Evolutionary conservation across 1,140 invertebrate species (phyloP), one percentile per base, ranked within the genome.

Genomic region (Pissodes strobi): DNA sequence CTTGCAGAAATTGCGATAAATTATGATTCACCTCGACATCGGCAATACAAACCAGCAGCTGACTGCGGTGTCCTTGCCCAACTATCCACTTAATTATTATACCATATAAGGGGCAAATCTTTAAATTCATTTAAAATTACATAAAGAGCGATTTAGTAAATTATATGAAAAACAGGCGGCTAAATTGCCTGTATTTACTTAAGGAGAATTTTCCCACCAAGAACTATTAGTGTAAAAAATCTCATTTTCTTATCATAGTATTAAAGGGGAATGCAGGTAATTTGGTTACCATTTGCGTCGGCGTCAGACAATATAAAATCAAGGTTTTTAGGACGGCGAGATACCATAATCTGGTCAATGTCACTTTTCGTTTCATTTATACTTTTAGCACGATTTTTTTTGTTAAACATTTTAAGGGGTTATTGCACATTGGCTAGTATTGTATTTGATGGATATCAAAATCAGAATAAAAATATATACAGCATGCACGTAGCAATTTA

Each of bases 11-110:
- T 38, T 55, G 6, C 51, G 19, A 55, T 39, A 39, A 37, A 37
- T 55, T 12, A 55, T 55, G 51, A 55, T 55, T 55, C 51, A 55
- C 51, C 51, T 55, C 51, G 51, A 55, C 27, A 38, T 39, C 30
- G 17, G 13, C 17, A 55, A 55, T 39, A 10, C 19, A 12, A 22
- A 19, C 45, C 45, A 19, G 45, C 45, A 48, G 45, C 30, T 38
- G 51, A 23, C 34, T 19, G 30, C 34, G 27, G 18, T 19, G 51
- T 37, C 51, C 51, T 55, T 55, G 51, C 22, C 34, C 51, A 55
- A 55, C 17, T 19, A 55, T 12, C n/a, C 25, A 22, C 30, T 55
- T 38, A 55, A 38, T 55, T 37, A 39, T 38, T 17, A 55, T 38
- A 18, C 51, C 51, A 55, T 55, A 55, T 55, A 55, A 38, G 51